Percentiles rank a stretch among this genome's conserved stretches.
These are phyloP conservation scores for Helicoverpa zea DNA, from an alignment of 1,140 invertebrate species.

Conservation along the genomic window DNA sequence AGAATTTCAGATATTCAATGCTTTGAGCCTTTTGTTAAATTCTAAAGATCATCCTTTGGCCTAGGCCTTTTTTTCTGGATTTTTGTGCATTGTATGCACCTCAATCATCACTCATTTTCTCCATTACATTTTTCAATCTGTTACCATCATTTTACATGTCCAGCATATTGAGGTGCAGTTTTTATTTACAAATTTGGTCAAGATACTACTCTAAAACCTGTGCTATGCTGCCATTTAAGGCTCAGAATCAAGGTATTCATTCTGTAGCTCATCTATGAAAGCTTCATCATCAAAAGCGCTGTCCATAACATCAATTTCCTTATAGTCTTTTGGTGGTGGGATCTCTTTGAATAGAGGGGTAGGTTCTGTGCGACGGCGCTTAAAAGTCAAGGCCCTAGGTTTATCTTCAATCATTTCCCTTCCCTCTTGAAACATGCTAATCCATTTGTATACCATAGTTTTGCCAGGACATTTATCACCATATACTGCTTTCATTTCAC, in stretches of 20 bases:
- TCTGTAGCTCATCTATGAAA: conserved; percentile 26
- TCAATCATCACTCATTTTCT: background rate
- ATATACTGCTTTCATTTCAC: conserved; percentile 55
- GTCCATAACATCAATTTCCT: no score
- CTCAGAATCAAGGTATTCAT: conserved; percentile 22
- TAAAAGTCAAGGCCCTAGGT: conserved; percentile 8
- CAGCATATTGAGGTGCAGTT: background rate
- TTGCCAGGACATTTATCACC: conserved; percentile 43
- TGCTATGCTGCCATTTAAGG: background rate
- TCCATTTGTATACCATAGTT: conserved; percentile 56
- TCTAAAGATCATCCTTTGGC: background rate
- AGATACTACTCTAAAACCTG: background rate
- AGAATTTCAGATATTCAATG: background rate
- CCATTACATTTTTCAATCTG: background rate
- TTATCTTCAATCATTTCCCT: conserved; percentile 54
- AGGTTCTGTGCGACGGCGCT: background rate
- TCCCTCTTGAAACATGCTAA: conserved; percentile 47
- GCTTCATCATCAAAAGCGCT: background rate
- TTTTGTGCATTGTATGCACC: background rate
- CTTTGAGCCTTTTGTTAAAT: background rate
- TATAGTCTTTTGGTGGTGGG: no score
- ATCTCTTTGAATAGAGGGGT: no score
- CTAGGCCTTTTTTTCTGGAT: background rate
- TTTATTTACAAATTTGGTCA: background rate
- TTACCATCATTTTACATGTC: background rate